Evolutionary conservation across 1,140 invertebrate genomes (phyloP).

Genomic region (Philopotamus ludificatus): DNA sequence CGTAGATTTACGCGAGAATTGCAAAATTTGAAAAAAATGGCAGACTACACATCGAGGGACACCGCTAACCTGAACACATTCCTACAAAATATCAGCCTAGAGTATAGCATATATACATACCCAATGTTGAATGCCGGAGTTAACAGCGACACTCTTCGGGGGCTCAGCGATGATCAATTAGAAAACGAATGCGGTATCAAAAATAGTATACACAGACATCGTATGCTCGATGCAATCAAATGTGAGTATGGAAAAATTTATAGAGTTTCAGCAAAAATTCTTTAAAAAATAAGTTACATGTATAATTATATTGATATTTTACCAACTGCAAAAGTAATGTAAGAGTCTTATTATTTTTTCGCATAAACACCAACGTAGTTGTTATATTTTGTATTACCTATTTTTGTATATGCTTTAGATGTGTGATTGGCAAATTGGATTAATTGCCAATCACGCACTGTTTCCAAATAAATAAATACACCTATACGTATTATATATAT

Average conservation of each 20-base stretch:
- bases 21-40: conserved; percentile 92
- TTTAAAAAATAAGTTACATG: no score
- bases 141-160: conserved; percentile 79
- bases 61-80: conserved; percentile 89
- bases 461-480: no score
- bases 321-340: no score
- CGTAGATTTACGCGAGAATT: conserved; percentile 89
- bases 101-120: conserved; percentile 97
- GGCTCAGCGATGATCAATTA: conserved; percentile 88
- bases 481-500: no score
- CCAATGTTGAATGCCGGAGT: conserved; percentile 94
- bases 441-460: no score
- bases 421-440: no score
- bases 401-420: no score
- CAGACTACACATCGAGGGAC: conserved; percentile 95
- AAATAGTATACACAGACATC: conserved; percentile 91
- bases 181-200: conserved; percentile 84
- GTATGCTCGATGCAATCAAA: conserved; percentile 86
- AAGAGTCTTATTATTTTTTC: no score
- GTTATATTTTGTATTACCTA: no score
- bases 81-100: conserved; percentile 80
- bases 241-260: conserved; percentile 60
- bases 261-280: no score
- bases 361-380: no score
- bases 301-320: no score